Base-by-base conservation (phyloP, 2,888 invertebrate species). In the Thera britannica region DNA sequence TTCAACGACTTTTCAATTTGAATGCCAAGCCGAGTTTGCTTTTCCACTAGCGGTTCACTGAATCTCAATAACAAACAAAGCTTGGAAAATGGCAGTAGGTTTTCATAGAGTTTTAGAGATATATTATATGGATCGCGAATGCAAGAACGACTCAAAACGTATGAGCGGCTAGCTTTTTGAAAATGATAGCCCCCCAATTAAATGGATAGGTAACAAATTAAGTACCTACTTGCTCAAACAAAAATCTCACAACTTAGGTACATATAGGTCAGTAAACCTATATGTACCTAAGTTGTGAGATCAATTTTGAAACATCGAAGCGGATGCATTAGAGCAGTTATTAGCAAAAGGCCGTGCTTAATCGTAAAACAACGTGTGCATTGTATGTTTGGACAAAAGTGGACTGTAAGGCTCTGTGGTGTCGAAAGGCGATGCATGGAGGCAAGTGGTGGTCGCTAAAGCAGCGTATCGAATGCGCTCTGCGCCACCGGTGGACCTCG, bases 381-480 rank as follows among this genome's bases (percentile, higher is more conserved):
- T 65, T 49, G 6, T 8, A 35, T 44, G 57, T 60, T 56, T 54
- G 65, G 41, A 56, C 55, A 64, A 85, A 81, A 79, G 68, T 85
- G 75, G 73, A 73, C 80, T 78, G 77, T 86, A 86, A 71, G 72
- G 63, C 65, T 65, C 56, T 71, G 61, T 67, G 65, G 61, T 41
- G 64, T 71, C 63, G 73, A 70, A 68, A 73, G 74, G 75, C 74
- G 72, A 52, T 69, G 71, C 68, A 77, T 72, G 78, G 62, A 84
- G 73, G 82, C 90, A 90, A 84, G 88, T 72, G 88, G 67, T 82
- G 82, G 83, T 80, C 80, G 76, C 86, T 88, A 88, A 88, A 86
- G 90, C 87, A 77, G 83, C 84, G 86, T 87, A 81, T 88, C 85
- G 90, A 92, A 88, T 93, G 93, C 82, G 84, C 82, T 68, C 59